Evolutionary conservation across 92 coral and sea anemone genomes (phyloP), one percentile per base, ranked within the genome.

Genomic region (Zoanthus gigantus): DNA sequence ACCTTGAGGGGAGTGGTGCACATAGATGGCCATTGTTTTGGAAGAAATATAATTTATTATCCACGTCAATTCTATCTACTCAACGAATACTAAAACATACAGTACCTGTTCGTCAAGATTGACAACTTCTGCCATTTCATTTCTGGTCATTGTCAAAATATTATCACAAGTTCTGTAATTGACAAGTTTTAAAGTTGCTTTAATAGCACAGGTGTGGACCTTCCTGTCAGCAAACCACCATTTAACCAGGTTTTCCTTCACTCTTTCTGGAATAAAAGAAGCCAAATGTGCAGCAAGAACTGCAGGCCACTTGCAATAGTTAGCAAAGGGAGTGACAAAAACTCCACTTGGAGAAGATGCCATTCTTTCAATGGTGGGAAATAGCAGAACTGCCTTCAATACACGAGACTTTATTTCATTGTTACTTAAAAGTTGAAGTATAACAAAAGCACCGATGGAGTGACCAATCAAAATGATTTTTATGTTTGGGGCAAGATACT

Each of bases 311-410:
- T 91, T 91, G 61, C 92, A 92, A 75, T 97, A 92, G 52, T 89
- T 97, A 30, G 95, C 94, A 30, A 94, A 56, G 2, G 98, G 98
- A 17, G 97, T 90, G n/a, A 96, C 96, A 56, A 86, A 77, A 71
- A 90, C 87, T 37, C 99, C 99, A 79, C 91, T 95, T 0, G 99
- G 99, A 0, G 99, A 86, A 10, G 92, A 17, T 0, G 99, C 99
- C 99, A 97, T 97, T 80, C 98, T 82, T 81, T 97, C 99, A 29
- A 97, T 91, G 6, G 99, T 94, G 44, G 99, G 99, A 88, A 97
- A 97, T 72, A 97, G 56, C 17, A 97, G 89, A 34, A 97, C 91
- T 7, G 94, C 89, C 81, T 97, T 95, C 46, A 94, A 48, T n/a
- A 97, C 80, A 68, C 93, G 92, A 10, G 86, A 14, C 53, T 86